Evolutionary conservation across 2,888 invertebrate genomes (phyloP).

Genomic region (Himalopsyche kuldschensis): DNA sequence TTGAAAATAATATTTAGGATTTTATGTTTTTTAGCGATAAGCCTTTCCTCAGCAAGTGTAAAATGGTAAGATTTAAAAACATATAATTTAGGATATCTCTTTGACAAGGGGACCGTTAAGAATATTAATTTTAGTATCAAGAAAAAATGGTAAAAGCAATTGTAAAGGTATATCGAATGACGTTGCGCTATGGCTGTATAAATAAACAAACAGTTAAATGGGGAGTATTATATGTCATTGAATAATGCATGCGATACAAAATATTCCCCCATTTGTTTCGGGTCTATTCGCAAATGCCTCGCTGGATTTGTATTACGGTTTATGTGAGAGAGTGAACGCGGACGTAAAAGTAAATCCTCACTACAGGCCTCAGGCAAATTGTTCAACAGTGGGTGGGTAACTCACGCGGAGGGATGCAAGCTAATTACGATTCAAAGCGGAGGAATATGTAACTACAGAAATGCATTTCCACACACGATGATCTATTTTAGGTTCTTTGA

Average conservation of each 20-base stretch:
- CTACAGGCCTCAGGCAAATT: slow-evolving; percentile 11
- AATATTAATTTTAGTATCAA: not conserved
- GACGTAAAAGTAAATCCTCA: not conserved
- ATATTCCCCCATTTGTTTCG: not conserved
- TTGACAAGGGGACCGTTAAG: not conserved
- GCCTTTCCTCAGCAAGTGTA: no score
- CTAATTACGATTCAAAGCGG: slow-evolving; percentile 3
- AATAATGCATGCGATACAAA: slow-evolving; percentile 7
- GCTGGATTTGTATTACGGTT: slow-evolving; percentile 1
- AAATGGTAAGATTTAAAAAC: no score
- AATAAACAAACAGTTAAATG: not conserved
- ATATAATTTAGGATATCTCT: no score
- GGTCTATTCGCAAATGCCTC: not conserved
- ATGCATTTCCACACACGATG: not conserved
- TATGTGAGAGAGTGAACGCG: not conserved
- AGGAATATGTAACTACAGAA: not conserved
- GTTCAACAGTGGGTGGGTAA: slow-evolving; percentile 7
- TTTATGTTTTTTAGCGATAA: no score
- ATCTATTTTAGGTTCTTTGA: not conserved
- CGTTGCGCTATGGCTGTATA: not conserved
- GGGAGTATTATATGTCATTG: not conserved
- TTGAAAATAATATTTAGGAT: no score
- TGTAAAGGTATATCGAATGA: not conserved
- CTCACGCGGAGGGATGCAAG: not conserved
- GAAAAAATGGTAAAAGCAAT: not conserved